phyloP scores from a whole-genome alignment of 1,140 invertebrate species.

The Notospermus geniculatus region DNA sequence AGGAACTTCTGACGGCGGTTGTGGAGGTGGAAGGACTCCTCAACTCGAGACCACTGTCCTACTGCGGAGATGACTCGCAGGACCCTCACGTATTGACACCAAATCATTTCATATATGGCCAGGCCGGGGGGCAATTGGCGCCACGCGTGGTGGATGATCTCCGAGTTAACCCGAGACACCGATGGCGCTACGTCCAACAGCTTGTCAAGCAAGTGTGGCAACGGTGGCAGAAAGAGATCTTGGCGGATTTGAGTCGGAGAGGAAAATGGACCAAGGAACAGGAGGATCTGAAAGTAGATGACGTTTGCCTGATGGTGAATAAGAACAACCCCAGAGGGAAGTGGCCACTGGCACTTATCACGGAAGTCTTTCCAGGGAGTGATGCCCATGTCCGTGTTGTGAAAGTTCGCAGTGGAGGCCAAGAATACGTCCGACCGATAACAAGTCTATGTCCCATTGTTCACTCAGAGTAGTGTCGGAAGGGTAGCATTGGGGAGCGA shows the following conservation, averaged over 20 bases:
- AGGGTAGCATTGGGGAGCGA: too few relatives aligned
- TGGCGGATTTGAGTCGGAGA: conserved; percentile 1
- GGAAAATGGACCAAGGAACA: neutral
- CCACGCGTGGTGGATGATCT: conserved; percentile 14
- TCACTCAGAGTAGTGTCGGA: too few relatives aligned
- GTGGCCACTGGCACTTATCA: conserved; percentile 18
- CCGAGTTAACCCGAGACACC: neutral
- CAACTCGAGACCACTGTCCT: conserved; percentile 12
- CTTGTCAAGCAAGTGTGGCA: conserved; percentile 23
- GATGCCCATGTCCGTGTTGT: too few relatives aligned
- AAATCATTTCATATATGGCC: conserved; percentile 11
- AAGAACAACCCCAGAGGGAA: conserved; percentile 11
- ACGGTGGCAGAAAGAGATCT: conserved; percentile 18
- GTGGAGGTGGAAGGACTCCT: conserved; percentile 10
- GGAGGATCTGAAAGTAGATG: conserved; percentile 14
- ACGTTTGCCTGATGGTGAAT: conserved; percentile 25
- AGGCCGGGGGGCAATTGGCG: neutral
- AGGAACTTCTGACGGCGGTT: too few relatives aligned
- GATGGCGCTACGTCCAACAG: conserved; percentile 20
- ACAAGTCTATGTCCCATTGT: too few relatives aligned
- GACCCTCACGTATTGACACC: conserved; percentile 18
- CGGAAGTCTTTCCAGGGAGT: too few relatives aligned
- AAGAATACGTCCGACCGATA: too few relatives aligned
- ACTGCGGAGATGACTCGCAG: conserved; percentile 13
- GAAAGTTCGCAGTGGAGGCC: too few relatives aligned